These are phyloP conservation scores for Notodonta ziczac DNA, from an alignment of 2,888 invertebrate genomes.

Conservation along the genomic window DNA sequence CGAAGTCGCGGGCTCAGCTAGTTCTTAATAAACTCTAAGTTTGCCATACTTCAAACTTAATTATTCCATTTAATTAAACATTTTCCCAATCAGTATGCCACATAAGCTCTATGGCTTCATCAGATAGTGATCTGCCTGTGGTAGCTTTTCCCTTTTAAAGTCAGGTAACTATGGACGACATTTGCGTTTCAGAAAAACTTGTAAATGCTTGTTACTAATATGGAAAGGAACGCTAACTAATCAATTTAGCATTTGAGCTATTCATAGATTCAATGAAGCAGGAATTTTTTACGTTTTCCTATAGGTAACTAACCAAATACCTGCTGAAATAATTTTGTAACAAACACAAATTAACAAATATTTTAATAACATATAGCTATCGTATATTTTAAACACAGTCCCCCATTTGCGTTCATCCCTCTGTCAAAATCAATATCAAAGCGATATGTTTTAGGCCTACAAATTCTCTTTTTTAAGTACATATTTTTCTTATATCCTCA, in stretches of 20 bases:
- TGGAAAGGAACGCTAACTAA: conserved; percentile 13
- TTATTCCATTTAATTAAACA: not conserved
- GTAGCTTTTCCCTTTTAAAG: conserved; percentile 21
- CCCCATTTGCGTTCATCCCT: too few relatives aligned
- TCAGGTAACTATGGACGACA: conserved; percentile 17
- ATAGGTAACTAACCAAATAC: too few relatives aligned
- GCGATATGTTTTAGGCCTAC: too few relatives aligned
- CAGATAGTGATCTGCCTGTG: conserved; percentile 1
- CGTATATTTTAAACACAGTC: too few relatives aligned
- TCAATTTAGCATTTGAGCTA: conserved; percentile 19
- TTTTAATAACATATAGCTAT: too few relatives aligned
- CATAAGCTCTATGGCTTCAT: conserved; percentile 7
- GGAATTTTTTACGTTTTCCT: not conserved
- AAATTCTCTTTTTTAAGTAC: too few relatives aligned
- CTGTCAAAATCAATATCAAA: too few relatives aligned
- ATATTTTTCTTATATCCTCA: too few relatives aligned
- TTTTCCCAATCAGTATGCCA: not conserved
- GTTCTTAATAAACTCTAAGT: not conserved
- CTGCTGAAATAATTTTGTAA: too few relatives aligned
- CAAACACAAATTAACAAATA: too few relatives aligned
- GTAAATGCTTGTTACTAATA: conserved; percentile 25
- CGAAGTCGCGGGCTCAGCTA: too few relatives aligned
- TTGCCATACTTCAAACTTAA: not conserved
- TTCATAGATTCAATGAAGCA: conserved; percentile 6
- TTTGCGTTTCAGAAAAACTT: conserved; percentile 27